phyloP scores from a whole-genome alignment of 2,113 vertebrate species.

The Turdus rufiventris region DNA sequence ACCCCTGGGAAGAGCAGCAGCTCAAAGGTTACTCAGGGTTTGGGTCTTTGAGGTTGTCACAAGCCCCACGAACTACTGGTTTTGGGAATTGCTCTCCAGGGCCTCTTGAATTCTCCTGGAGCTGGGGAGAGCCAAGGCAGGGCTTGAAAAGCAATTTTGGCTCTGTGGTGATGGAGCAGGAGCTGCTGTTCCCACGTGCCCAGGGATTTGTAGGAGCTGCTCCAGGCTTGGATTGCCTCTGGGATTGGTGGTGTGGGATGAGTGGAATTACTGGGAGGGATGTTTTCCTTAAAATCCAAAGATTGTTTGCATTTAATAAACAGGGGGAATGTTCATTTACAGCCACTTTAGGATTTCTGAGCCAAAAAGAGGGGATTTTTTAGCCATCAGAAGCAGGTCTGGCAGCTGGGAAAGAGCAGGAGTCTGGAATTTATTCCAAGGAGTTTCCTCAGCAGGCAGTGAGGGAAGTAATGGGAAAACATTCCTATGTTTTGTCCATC shows the following conservation, averaged over 20 bases:
- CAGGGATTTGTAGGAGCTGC: not conserved
- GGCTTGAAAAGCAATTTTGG: not conserved
- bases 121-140: not conserved
- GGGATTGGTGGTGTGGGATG: not conserved
- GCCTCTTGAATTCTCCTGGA: not conserved
- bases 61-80: not conserved
- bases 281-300: not conserved
- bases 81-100: not conserved
- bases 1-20: not conserved
- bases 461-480: not conserved
- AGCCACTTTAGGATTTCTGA: no score
- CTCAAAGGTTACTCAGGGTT: not conserved
- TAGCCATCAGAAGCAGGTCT: not conserved
- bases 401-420: not conserved
- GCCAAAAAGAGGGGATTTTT: not conserved
- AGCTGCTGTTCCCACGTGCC: not conserved
- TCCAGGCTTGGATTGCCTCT: not conserved
- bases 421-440: not conserved
- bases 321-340: not conserved
- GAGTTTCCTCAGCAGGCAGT: not conserved
- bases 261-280: not conserved
- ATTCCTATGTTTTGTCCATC: not conserved
- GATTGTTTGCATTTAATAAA: not conserved
- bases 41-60: not conserved
- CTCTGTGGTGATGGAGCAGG: not conserved